A percentile compares a stretch with the other conserved stretches of the same genome.
phyloP scores from a whole-genome alignment of 2,113 vertebrate genomes.

The Clarias gariepinus region DNA sequence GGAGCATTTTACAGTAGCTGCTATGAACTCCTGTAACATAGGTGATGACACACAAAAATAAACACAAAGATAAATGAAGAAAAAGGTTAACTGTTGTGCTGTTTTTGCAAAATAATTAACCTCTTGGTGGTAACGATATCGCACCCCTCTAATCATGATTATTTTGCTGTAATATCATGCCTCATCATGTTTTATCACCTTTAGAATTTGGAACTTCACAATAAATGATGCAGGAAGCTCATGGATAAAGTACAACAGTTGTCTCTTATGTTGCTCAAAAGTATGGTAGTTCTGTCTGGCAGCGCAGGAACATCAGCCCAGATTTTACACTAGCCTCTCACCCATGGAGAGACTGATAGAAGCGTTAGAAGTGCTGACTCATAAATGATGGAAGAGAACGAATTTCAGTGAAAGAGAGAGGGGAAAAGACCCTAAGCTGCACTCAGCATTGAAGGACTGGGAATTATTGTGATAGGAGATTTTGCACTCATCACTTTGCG shows the following conservation, averaged over 20 bases:
- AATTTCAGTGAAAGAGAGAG: slow-evolving; percentile 64
- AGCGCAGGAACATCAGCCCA: slow-evolving; percentile 47
- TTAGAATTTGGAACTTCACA: neutral
- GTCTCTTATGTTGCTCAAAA: neutral
- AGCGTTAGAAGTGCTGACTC: slow-evolving; percentile 66
- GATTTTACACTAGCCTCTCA: slow-evolving; percentile 53
- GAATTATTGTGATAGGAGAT: slow-evolving; percentile 77
- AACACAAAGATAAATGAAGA: neutral
- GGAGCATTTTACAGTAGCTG: neutral
- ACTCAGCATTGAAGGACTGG: slow-evolving; percentile 64
- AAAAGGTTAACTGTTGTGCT: neutral
- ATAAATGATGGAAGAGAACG: slow-evolving; percentile 71
- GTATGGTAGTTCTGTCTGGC: slow-evolving; percentile 31
- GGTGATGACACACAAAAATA: neutral
- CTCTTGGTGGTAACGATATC: neutral
- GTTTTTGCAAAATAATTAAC: neutral
- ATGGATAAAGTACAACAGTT: neutral
- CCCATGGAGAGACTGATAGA: slow-evolving; percentile 47
- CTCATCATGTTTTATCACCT: neutral
- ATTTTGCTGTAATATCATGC: neutral
- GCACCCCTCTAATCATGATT: neutral
- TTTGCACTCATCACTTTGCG: slow-evolving; percentile 81
- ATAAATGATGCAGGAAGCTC: neutral
- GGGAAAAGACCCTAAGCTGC: slow-evolving; percentile 75
- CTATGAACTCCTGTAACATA: neutral